phyloP scores from a whole-genome alignment of 2,113 vertebrate species.

The Myotis yumanensis region DNA sequence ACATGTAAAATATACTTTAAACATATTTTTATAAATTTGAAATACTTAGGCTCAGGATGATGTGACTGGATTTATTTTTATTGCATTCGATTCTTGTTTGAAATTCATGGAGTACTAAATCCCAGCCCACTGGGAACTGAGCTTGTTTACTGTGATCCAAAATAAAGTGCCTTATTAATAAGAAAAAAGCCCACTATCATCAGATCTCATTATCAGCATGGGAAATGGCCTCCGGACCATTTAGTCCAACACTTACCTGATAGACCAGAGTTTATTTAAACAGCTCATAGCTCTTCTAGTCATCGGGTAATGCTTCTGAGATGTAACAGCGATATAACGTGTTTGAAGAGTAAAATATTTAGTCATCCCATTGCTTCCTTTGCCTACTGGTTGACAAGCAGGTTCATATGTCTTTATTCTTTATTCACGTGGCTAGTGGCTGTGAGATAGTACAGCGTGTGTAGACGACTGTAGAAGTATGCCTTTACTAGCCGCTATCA shows the following conservation, averaged over 20 bases:
- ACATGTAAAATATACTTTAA: background rate
- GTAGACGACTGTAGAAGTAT: background rate
- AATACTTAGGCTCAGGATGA: background rate
- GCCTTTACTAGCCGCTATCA: background rate
- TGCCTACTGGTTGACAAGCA: background rate
- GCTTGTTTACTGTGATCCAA: constrained; percentile 21
- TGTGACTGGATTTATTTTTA: background rate
- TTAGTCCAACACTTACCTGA: constrained; percentile 27
- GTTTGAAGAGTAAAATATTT: background rate
- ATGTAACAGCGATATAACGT: background rate
- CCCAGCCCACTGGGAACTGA: background rate
- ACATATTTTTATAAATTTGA: background rate
- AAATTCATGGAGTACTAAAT: background rate
- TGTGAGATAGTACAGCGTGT: background rate
- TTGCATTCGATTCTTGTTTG: background rate
- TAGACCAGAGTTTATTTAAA: constrained; percentile 38
- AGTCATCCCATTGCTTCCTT: background rate
- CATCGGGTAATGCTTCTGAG: background rate
- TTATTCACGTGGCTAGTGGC: background rate
- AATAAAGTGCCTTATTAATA: constrained; percentile 26
- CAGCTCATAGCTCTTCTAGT: background rate
- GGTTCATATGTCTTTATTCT: background rate
- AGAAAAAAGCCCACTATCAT: background rate
- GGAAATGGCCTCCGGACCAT: background rate
- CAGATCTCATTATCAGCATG: constrained; percentile 41